These are phyloP conservation scores for Talpa occidentalis DNA, from an alignment of 2,113 vertebrate genomes.

Conservation along the genomic window DNA sequence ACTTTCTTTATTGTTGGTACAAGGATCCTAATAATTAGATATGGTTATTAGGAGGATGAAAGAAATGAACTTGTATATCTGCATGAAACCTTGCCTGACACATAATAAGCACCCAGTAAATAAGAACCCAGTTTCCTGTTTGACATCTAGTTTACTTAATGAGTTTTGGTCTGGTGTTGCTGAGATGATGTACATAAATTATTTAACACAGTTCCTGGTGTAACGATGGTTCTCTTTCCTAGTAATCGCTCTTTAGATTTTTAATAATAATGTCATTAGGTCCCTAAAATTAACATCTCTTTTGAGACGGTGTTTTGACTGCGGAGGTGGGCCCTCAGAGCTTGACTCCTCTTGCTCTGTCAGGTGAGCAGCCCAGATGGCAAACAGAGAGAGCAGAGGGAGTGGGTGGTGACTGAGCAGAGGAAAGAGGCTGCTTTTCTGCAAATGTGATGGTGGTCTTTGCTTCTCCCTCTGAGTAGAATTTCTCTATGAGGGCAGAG, in stretches of 20 bases:
- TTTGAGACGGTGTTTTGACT: background rate
- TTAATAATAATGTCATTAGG: slow-evolving; percentile 34
- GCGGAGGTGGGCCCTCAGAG: background rate
- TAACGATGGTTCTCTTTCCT: background rate
- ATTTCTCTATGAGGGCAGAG: background rate
- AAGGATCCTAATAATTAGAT: background rate
- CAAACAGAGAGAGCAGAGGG: background rate
- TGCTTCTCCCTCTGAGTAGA: background rate
- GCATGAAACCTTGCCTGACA: background rate
- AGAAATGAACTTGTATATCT: background rate
- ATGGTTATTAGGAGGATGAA: background rate
- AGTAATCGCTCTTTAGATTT: slow-evolving; percentile 50
- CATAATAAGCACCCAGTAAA: background rate
- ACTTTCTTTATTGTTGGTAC: background rate
- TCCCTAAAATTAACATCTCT: slow-evolving; percentile 26
- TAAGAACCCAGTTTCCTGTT: background rate
- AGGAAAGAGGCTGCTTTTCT: background rate
- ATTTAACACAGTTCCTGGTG: background rate
- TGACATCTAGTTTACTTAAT: background rate
- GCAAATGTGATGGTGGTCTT: background rate
- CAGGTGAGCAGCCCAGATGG: background rate
- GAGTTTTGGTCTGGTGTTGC: background rate
- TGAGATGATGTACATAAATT: background rate
- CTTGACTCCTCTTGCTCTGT: background rate
- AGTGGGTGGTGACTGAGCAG: background rate